Evolutionary conservation across 2,113 vertebrate genomes (phyloP).

Genomic region (Cyprinodon brontotheroides): DNA sequence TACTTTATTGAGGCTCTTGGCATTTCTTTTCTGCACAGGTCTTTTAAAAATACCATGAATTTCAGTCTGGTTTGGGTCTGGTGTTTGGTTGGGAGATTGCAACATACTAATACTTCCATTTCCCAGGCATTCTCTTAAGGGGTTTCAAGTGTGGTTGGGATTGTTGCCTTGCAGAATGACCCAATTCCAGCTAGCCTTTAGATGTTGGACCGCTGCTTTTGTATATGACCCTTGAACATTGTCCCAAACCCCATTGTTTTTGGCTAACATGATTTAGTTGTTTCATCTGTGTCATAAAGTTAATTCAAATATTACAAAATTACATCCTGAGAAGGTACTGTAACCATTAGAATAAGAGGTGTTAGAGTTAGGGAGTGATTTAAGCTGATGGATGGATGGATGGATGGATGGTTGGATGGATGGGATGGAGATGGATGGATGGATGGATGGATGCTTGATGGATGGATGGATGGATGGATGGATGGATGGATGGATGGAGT

Average conservation of each 20-base stretch:
- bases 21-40: not conserved
- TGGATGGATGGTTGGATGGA: too few species aligned
- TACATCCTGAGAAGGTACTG: not conserved
- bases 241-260: not conserved
- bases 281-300: not conserved
- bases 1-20: not conserved
- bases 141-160: not conserved
- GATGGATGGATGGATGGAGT: too few species aligned
- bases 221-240: not conserved
- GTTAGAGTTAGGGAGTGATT: too few species aligned
- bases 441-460: too few species aligned
- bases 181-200: not conserved
- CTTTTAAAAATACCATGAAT: not conserved
- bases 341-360: not conserved
- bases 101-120: not conserved
- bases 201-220: not conserved
- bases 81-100: not conserved
- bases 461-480: too few species aligned
- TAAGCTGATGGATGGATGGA: too few species aligned
- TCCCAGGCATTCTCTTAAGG: not conserved
- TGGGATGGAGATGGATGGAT: too few species aligned
- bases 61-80: not conserved
- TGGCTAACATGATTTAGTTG: not conserved
- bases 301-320: not conserved
- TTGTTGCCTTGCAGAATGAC: not conserved